Conservation (phyloP, 2,113 vertebrate species). For the Casuarius casuarius region DNA sequence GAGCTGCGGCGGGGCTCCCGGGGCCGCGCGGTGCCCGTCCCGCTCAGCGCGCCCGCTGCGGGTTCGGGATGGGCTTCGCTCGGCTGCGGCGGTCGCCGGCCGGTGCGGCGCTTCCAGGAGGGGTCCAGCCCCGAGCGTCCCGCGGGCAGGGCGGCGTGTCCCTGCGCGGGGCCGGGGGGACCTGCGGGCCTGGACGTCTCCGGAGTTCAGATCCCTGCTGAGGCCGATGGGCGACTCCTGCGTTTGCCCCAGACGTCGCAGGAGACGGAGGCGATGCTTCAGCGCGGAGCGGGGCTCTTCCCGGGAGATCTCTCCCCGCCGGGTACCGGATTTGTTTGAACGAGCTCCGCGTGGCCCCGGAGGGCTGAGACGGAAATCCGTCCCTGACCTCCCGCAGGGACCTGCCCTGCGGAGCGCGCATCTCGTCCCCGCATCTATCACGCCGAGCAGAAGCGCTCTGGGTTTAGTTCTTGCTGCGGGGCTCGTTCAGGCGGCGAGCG, state of each 20-base stretch:
- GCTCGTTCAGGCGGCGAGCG: neutral
- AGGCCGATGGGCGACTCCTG: neutral
- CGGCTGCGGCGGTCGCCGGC: too few species aligned
- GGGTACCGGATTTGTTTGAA: neutral
- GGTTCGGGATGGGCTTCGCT: too few species aligned
- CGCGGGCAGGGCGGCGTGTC: neutral
- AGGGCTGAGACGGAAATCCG: neutral
- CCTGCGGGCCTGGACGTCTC: neutral
- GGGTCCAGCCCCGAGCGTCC: neutral
- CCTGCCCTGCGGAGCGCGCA: neutral
- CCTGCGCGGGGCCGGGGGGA: neutral
- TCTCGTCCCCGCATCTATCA: neutral
- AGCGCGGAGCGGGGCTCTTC: neutral
- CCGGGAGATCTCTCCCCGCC: neutral
- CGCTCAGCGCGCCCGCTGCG: too few species aligned
- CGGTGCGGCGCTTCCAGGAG: too few species aligned
- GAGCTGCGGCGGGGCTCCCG: neutral
- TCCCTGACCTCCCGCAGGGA: neutral
- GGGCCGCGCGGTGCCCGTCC: neutral
- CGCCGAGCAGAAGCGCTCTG: neutral
- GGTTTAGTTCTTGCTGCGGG: neutral
- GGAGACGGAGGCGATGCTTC: neutral
- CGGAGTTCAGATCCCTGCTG: neutral
- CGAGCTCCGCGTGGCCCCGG: neutral
- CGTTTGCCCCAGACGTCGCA: accelerated